Evolutionary conservation across 2,113 vertebrate species (phyloP), one percentile per base, ranked within the genome.

Genomic region (Calidris pugnax): DNA sequence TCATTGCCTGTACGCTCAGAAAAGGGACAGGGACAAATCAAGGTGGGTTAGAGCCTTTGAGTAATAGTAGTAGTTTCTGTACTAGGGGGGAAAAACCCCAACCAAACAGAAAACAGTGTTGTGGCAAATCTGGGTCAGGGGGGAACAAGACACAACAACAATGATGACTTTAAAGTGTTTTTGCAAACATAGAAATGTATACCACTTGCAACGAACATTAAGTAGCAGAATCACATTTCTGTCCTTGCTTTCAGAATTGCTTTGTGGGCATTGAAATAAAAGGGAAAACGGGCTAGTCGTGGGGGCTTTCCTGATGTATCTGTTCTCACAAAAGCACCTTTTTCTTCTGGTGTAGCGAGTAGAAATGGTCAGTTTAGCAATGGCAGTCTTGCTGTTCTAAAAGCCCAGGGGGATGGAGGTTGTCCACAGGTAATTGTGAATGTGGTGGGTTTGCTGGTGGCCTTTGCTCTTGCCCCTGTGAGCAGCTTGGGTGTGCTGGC

Each of bases 351-450:
- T 72, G 11, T 37, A 47, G 20, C 47, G 50, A 32, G 23, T 39
- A 37, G 57, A 67, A 75, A 57, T 62, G 2, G 8, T 67, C 4
- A 4, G 5, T 83, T 62, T 50, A 39, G n/a, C 21, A 33, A 2
- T 59, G 47, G 10, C 32, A 28, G 30, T 67, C 39, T 28, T 67
- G 33, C 24, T 27, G 30, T 41, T 63, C 12, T 4, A 62, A 56
- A 77, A 62, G 39, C 32, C 27, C 22, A 22, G 18, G 21, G 30
- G 32, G 39, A 30, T 30, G 5, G 67, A 76, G 32, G 23, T 47
- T 1, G 0, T 50, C 32, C 0, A 2, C 41, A 7, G 11, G 7
- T 28, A 12, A 18, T 18, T 92, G 53, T 62, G 68, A 22, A 30
- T 48, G 18, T 14, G 23, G n/a, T 18, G n/a, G 2, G 7, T 68